Evolutionary conservation across 1,140 invertebrate genomes (phyloP), one percentile per base, ranked within the genome.

Genomic region (Drosophila novamexicana): DNA sequence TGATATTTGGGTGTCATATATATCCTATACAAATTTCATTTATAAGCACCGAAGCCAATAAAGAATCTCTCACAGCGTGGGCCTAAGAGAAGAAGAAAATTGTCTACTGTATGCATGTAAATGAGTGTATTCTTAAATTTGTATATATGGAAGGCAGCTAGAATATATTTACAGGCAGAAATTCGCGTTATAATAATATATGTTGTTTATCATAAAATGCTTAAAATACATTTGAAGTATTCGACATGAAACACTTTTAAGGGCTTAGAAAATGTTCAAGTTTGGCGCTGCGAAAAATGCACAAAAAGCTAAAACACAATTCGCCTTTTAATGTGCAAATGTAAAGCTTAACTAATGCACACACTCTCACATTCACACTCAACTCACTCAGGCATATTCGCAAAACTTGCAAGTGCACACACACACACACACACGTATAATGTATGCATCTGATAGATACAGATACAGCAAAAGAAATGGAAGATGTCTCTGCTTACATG

Each of bases 291-390:
- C 47, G 40, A 52, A 49, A 62, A 69, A 88, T 75, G 71, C 71
- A 73, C 61, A 86, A 83, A 82, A 77, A 47, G 73, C 62, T 57
- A 57, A 52, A 86, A 86, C 83, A 86, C 83, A 88, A 86, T 86
- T 86, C 83, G 83, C 83, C 83, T 86, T 88, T 86, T 86, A 86
- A 86, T 86, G 83, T 88, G 80, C 80, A 88, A 88, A 88, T 88
- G 84, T 89, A 80, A 69, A 73, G 84, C 83, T 89, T 89, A 86
- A 89, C 79, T 79, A 88, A 88, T 75, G 66, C 72, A 67, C 42
- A 66, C 6, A 72, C 44, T 39, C 32, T 49, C 45, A 62, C 62
- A 37, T 1, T 18, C 72, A 67, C 42, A 22, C 69, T 44, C 29
- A 50, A 50, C 62, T 71, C 73, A 67, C 58, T 22, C 53, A 77